Conservation (phyloP, 1,140 invertebrate genomes). For the Drosophila triauraria region DNA sequence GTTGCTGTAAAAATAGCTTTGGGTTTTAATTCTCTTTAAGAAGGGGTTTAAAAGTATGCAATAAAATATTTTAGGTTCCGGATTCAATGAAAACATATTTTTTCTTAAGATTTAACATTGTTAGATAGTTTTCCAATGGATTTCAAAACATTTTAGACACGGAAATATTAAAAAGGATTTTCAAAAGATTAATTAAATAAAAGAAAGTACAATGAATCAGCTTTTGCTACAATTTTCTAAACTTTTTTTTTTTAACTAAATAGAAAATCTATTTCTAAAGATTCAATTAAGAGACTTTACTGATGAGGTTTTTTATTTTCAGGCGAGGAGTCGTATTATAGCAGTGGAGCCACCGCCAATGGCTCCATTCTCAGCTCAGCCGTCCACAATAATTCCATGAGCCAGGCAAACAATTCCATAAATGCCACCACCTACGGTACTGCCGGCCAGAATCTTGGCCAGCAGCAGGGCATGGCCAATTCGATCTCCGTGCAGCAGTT, state of each 20-base stretch:
- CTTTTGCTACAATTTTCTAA: neutral
- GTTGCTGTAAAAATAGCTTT: too few species aligned
- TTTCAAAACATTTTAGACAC: neutral
- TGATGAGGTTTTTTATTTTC: neutral
- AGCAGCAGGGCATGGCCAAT: slow-evolving; percentile 72
- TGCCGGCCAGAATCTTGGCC: slow-evolving; percentile 55
- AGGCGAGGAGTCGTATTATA: slow-evolving; percentile 84
- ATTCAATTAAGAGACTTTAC: neutral
- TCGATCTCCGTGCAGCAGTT: slow-evolving; percentile 85
- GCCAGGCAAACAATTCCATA: slow-evolving; percentile 80
- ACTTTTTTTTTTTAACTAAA: neutral
- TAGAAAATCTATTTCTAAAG: neutral
- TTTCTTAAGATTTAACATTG: too few species aligned
- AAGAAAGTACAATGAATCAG: neutral
- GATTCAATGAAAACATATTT: too few species aligned
- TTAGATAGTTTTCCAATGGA: neutral
- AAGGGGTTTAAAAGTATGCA: neutral
- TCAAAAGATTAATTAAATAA: neutral
- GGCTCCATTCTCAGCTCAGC: slow-evolving; percentile 75
- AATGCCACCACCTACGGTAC: slow-evolving; percentile 76
- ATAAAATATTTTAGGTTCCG: too few species aligned
- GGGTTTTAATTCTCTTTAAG: neutral
- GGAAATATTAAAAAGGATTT: neutral
- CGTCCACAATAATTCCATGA: slow-evolving; percentile 84
- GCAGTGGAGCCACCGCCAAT: slow-evolving; percentile 71